Evolutionary conservation across 2,797 vertebrate genomes (phyloP), one percentile per base, ranked within the genome.

Genomic region (Rhynchotus rufescens): DNA sequence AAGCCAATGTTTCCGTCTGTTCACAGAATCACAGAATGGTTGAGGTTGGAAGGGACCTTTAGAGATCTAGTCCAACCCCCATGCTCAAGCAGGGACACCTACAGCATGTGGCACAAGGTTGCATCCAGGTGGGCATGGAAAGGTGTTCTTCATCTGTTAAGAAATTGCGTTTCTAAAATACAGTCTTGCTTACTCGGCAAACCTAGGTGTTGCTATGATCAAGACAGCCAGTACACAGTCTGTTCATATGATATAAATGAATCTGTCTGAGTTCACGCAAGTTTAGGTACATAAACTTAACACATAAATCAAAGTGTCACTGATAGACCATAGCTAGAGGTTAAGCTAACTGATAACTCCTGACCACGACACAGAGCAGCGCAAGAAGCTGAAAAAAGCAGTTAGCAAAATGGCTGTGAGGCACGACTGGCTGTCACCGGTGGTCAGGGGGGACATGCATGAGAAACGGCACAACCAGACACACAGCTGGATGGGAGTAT

Each of bases 351-450:
- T 64, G 40, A 73, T 20, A 64, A 75, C 10, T 44, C 1, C 12
- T 54, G 30, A 30, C 52, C 7, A 21, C 25, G 25, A 45, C 3
- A 51, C 21, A 78, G 84, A 67, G 44, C 6, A 7, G 4, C 23
- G 12, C 72, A 30, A 76, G 19, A 90, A 40, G 19, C 12, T 47
- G n/a, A 49, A 45, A 45, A 23, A 15, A 60, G 22, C 60, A 78
- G 32, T 68, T 72, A 61, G 1, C 3, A 12, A 15, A 17, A 30
- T 14, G 61, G 15, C 9, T 3, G 0, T 7, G 7, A 61, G 19
- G 14, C 25, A 36, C 6, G 22, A 4, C 10, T 84, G 19, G 3
- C 3, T 79, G 47, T 59, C 49, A 72, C 32, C 59, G 21, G 16
- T 9, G 1, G 1, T 76, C 57, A 68, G 52, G 10, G 13, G 14